These are phyloP conservation scores for Enteromius viviparus DNA, from an alignment of 2,797 vertebrate genomes.

Conservation along the genomic window DNA sequence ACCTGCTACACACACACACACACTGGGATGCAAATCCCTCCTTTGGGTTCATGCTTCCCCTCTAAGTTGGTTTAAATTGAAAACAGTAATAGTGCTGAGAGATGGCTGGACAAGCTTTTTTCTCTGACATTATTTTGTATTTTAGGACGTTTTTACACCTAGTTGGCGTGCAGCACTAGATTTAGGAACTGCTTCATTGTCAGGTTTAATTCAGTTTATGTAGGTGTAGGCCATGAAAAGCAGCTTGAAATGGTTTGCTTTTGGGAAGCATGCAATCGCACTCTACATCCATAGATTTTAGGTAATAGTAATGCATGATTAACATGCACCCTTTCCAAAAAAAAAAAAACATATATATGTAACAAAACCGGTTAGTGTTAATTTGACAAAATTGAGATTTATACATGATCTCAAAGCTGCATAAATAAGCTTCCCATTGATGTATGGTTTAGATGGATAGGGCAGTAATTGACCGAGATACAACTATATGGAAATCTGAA, in stretches of 20 bases:
- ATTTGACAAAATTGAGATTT: too few species aligned
- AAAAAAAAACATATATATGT: too few species aligned
- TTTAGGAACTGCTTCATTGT: neutral
- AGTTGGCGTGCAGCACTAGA: neutral
- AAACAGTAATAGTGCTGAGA: slow-evolving; percentile 39
- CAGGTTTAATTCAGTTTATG: neutral
- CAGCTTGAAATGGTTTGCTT: neutral
- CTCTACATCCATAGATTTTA: neutral
- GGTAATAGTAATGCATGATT: neutral
- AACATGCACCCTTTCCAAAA: neutral
- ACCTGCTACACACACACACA: slow-evolving; percentile 51
- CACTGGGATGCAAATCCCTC: slow-evolving; percentile 53
- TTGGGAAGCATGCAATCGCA: neutral
- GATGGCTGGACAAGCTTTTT: slow-evolving; percentile 18
- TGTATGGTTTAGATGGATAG: too few species aligned
- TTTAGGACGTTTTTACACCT: neutral
- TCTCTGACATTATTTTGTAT: slow-evolving; percentile 20
- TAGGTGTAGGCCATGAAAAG: neutral
- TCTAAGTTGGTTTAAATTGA: slow-evolving; percentile 52
- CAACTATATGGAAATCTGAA: too few species aligned
- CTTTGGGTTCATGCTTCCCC: slow-evolving; percentile 39
- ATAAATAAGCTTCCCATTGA: too few species aligned
- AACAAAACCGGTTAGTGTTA: too few species aligned
- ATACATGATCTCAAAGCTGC: too few species aligned
- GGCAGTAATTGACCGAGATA: too few species aligned